Evolutionary conservation across 2,888 invertebrate species (phyloP).

Genomic region (Phalangium opilio): DNA sequence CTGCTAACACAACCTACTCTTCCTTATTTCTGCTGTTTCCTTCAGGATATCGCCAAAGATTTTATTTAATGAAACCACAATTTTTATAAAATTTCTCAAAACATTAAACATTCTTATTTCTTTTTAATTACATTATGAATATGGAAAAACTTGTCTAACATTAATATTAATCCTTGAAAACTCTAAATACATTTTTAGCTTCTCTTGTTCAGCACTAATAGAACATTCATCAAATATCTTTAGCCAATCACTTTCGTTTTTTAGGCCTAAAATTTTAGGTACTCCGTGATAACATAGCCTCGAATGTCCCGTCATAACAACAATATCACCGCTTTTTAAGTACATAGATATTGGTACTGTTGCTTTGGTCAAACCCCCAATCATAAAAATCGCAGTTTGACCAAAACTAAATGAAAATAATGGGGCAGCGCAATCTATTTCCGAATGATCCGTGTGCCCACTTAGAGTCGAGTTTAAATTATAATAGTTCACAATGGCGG

Average conservation of each 20-base stretch:
- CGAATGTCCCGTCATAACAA: constrained; percentile 73
- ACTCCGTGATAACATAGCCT: constrained; percentile 85
- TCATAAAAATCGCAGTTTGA: constrained; percentile 79
- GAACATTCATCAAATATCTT: constrained; percentile 33
- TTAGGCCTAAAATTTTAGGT: constrained; percentile 55
- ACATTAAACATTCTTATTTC: too few relatives aligned
- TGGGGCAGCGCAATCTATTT: constrained; percentile 67
- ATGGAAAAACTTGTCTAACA: constrained; percentile 64
- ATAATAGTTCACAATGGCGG: constrained; percentile 93
- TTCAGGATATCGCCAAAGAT: too few relatives aligned
- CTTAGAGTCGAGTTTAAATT: constrained; percentile 79
- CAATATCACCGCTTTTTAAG: constrained; percentile 73
- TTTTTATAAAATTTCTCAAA: too few relatives aligned
- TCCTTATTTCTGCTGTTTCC: too few relatives aligned
- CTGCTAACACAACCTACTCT: too few relatives aligned
- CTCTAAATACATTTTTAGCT: constrained; percentile 39
- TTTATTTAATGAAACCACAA: too few relatives aligned
- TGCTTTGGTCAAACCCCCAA: constrained; percentile 61
- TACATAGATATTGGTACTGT: constrained; percentile 43
- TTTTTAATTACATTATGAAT: too few relatives aligned
- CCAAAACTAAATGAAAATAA: constrained; percentile 87
- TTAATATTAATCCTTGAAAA: constrained; percentile 81
- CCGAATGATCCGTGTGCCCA: constrained; percentile 90
- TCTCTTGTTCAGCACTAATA: constrained; percentile 33
- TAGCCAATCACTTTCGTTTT: constrained; percentile 13